phyloP scores from a whole-genome alignment of 2,113 vertebrate genomes.

The Promerops cafer region DNA sequence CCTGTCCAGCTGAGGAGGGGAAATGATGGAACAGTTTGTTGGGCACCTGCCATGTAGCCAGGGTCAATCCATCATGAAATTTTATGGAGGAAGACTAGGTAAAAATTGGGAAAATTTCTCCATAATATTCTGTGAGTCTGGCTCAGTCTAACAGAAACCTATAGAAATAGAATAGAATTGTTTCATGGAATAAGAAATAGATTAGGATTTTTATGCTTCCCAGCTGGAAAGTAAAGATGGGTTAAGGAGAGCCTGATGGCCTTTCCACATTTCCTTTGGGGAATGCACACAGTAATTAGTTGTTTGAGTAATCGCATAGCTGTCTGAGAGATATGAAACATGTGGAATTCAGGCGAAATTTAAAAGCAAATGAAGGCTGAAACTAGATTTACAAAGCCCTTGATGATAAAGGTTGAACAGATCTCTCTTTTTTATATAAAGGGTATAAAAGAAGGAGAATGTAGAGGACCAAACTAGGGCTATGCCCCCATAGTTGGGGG shows the following conservation, averaged over 20 bases:
- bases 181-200: background rate
- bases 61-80: background rate
- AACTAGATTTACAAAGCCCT: background rate
- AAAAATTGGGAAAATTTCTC: background rate
- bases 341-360: background rate
- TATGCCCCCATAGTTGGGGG: background rate
- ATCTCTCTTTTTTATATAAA: background rate
- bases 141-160: background rate
- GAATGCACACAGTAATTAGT: background rate
- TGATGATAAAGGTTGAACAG: background rate
- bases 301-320: background rate
- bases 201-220: background rate
- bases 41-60: background rate
- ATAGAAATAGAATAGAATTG: background rate
- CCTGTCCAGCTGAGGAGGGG: background rate
- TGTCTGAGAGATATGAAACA: background rate
- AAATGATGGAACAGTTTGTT: background rate
- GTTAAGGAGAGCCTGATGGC: background rate
- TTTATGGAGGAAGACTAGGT: background rate
- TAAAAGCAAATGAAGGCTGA: background rate
- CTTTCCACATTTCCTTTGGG: background rate
- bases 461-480: background rate
- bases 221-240: background rate
- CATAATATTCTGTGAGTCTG: background rate
- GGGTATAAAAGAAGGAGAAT: background rate